These are phyloP conservation scores for Lymantria monacha DNA, from an alignment of 2,888 invertebrate genomes.

Conservation along the genomic window DNA sequence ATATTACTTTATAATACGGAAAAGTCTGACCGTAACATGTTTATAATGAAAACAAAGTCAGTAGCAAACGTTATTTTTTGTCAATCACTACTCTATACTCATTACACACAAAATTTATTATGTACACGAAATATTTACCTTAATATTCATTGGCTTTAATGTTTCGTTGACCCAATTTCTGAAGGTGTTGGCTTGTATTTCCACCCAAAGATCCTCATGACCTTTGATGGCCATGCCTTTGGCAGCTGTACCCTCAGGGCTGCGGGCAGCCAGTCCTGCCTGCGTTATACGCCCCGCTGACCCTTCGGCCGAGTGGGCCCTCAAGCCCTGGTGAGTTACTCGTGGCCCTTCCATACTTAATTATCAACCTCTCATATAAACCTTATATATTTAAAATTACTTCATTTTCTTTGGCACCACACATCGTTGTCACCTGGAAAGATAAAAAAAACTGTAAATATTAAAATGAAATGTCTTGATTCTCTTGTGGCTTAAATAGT, in stretches of 20 bases:
- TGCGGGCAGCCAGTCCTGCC: slow-evolving; percentile 93
- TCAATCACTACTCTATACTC: too few relatives aligned
- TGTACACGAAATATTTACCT: too few relatives aligned
- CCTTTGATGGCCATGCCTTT: slow-evolving; percentile 97
- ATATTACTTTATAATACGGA: too few relatives aligned
- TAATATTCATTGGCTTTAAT: slow-evolving; percentile 86
- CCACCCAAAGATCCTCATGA: slow-evolving; percentile 97
- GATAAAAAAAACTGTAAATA: slow-evolving; percentile 14
- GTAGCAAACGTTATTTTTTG: too few relatives aligned
- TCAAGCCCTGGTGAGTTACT: slow-evolving; percentile 81
- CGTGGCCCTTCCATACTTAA: slow-evolving; percentile 76
- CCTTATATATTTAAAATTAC: slow-evolving; percentile 36
- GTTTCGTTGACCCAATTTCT: slow-evolving; percentile 99
- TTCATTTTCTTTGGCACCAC: slow-evolving; percentile 49
- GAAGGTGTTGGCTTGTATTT: slow-evolving; percentile 97
- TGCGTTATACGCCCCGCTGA: slow-evolving; percentile 85
- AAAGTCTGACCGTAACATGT: too few relatives aligned
- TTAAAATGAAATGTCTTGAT: not conserved
- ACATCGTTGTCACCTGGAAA: slow-evolving; percentile 58
- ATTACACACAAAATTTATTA: too few relatives aligned
- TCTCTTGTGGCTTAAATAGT: too few relatives aligned
- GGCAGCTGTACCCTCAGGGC: slow-evolving; percentile 95
- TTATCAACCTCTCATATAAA: slow-evolving; percentile 33
- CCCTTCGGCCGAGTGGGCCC: slow-evolving; percentile 83
- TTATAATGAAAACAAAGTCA: too few relatives aligned